Evolutionary conservation across 2,797 vertebrate species (phyloP).

Genomic region (Mareca penelope): DNA sequence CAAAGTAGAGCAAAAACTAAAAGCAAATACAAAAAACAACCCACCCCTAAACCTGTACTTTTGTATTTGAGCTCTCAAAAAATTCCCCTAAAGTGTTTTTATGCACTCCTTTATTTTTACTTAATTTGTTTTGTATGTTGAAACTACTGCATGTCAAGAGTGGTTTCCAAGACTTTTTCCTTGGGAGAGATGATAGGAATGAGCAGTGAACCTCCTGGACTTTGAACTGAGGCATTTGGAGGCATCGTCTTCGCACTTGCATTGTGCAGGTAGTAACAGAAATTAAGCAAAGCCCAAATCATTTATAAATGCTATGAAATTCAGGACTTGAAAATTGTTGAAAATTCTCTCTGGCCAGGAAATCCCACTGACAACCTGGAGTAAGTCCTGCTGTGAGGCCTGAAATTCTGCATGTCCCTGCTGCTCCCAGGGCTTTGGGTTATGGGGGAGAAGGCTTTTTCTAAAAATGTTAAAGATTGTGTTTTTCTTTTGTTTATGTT

Average conservation of each 20-base stretch:
- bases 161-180: neutral
- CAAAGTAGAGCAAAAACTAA: neutral
- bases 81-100: neutral
- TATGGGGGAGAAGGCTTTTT: neutral
- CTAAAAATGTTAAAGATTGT: neutral
- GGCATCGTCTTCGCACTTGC: neutral
- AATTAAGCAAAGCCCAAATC: neutral
- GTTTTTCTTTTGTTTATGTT: conserved; percentile 4
- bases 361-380: neutral
- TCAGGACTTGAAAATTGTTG: neutral
- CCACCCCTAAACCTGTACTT: neutral
- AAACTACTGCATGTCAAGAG: neutral
- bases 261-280: neutral
- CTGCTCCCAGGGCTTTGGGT: neutral
- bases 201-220: neutral
- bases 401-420: neutral
- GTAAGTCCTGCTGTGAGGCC: neutral
- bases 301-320: neutral
- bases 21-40: neutral
- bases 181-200: neutral
- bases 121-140: neutral
- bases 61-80: neutral
- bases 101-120: neutral
- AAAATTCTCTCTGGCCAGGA: neutral
- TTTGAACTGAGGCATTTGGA: neutral